Evolutionary conservation across 2,113 vertebrate genomes (phyloP), one percentile per base, ranked within the genome.

Genomic region (Nesoenas mayeri): DNA sequence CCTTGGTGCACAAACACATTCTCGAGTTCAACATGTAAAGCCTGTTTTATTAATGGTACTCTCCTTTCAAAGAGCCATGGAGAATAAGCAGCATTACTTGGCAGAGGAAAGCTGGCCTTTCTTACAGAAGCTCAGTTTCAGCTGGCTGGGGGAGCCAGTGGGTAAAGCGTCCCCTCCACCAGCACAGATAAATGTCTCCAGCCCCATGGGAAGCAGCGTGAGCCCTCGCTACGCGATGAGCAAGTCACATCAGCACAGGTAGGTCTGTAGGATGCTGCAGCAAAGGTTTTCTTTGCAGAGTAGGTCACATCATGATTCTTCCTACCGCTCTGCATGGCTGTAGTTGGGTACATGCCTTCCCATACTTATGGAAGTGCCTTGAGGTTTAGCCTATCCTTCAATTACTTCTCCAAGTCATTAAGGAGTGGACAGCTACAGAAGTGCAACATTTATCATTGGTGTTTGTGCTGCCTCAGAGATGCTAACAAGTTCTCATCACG

Each of bases 161-260:
- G 38, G 6, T 12, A 38, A 92, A 12, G 3, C 18, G 17, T 9
- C 5, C 16, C 18, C 9, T 42, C 1, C 54, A 73, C 1, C 6
- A n/a, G 48, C 0, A 5, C 51, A 47, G 22, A 9, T 5, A 34
- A 77, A 65, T 1, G 15, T 10, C 28, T 53, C 15, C 13, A 40
- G 24, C 6, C 10, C 17, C 34, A 5, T 2, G 29, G 28, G 51
- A 79, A 62, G 51, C 25, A 40, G 5, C 10, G 6, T 29, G 32
- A 91, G 34, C 48, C 38, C 67, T 60, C 4, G 1, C 5, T 81
- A 15, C 0, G 0, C 47, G n/a, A 24, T 3, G 5, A 51, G 13
- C 13, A 53, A 32, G 34, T 18, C 57, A 21, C 2, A 1, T 4
- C 57, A 60, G 15, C 4, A 26, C 36, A 20, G 15, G 22, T 6